Evolutionary conservation across 2,113 vertebrate genomes (phyloP).

Genomic region (Stigmatopora nigra): DNA sequence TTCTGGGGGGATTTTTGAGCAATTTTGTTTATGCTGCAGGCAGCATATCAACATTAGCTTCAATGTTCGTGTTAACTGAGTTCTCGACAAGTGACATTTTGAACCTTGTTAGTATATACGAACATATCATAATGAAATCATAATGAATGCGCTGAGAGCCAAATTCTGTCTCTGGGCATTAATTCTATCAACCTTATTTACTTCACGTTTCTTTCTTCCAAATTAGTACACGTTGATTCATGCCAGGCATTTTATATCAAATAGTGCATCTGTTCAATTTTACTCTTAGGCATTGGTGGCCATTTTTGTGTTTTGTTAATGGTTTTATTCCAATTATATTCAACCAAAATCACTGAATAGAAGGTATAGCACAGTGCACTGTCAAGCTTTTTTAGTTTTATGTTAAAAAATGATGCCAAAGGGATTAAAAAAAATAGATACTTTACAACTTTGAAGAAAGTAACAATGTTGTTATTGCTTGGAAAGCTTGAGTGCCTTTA

Average conservation of each 20-base stretch:
- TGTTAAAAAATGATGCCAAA: neutral
- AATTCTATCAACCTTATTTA: slow-evolving; percentile 3
- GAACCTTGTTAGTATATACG: neutral
- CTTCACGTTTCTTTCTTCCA: neutral
- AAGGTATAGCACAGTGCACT: neutral
- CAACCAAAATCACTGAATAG: neutral
- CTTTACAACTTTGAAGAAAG: neutral
- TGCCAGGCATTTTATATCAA: neutral
- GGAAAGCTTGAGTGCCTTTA: no score
- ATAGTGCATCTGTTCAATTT: neutral
- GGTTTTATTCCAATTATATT: neutral
- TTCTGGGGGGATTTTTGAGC: neutral
- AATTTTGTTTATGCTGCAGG: slow-evolving; percentile 2
- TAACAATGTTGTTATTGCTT: no score
- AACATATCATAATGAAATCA: slow-evolving; percentile 1
- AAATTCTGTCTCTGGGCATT: neutral
- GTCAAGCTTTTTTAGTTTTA: neutral
- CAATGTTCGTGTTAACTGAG: slow-evolving; percentile 3
- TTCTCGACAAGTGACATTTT: slow-evolving; percentile 3
- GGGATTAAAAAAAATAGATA: no score
- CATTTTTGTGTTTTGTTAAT: neutral
- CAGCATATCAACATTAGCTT: neutral
- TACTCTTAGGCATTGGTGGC: neutral
- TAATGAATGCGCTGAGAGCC: slow-evolving; percentile 9
- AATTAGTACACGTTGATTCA: neutral